A percentile compares a stretch with the other conserved stretches of the same genome.
Conservation (phyloP, 1,140 invertebrate species). For the Zophobas morio region DNA sequence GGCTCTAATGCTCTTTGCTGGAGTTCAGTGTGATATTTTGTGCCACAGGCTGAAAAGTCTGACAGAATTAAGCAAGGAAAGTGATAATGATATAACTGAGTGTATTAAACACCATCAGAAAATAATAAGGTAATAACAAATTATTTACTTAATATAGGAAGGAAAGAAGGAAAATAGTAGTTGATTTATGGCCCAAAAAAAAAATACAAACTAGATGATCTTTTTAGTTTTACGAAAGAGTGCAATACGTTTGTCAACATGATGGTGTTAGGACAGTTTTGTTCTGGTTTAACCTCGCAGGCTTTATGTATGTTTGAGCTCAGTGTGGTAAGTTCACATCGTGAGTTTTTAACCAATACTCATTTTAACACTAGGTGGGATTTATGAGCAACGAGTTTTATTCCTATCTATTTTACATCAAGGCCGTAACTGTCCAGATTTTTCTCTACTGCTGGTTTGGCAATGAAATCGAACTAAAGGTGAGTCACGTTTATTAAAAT, state of each 20-base stretch:
- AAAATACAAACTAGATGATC: not conserved
- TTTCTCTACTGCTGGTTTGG: not conserved
- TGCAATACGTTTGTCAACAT: not conserved
- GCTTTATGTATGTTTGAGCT: not conserved
- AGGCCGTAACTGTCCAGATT: not conserved
- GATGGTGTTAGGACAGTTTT: constrained; percentile 3
- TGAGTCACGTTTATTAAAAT: not conserved
- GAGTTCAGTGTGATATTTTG: constrained; percentile 5
- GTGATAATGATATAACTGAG: not conserved
- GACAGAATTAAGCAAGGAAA: not conserved
- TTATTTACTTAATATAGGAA: too few relatives aligned
- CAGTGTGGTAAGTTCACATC: not conserved
- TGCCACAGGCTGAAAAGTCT: constrained; percentile 9
- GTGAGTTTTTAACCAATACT: not conserved
- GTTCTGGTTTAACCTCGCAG: not conserved
- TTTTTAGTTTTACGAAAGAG: constrained; percentile 2
- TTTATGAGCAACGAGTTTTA: not conserved
- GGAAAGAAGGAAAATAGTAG: too few relatives aligned
- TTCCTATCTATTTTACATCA: not conserved
- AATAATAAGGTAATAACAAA: not conserved
- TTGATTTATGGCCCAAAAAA: too few relatives aligned
- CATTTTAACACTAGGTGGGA: not conserved
- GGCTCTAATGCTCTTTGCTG: constrained; percentile 4
- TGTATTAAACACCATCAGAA: constrained; percentile 3
- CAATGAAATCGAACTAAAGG: not conserved